A percentile compares a stretch with the other conserved stretches of the same genome.
phyloP scores from a whole-genome alignment of 1,140 invertebrate genomes.

The Caenorhabditis briggsae region DNA sequence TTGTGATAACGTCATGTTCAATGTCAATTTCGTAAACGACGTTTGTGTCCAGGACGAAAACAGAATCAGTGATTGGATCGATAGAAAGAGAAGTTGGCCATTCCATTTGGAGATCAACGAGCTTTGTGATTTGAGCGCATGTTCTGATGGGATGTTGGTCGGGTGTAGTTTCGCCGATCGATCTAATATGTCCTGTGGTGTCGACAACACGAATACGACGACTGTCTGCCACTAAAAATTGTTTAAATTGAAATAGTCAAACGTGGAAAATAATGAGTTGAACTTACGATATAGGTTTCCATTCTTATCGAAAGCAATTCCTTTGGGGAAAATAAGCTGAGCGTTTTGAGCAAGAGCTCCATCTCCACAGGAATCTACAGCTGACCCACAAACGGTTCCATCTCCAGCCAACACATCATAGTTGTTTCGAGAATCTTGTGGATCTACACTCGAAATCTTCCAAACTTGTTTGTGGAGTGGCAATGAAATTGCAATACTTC shows the following conservation, averaged over 20 bases:
- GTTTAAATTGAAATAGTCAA: not conserved
- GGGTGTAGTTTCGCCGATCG: constrained; percentile 35
- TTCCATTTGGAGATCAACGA: constrained; percentile 57
- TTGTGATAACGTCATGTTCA: constrained; percentile 17
- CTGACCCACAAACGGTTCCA: constrained; percentile 85
- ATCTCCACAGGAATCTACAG: constrained; percentile 88
- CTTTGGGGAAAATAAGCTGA: constrained; percentile 94
- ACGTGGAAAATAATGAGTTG: too few relatives aligned
- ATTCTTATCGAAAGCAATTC: constrained; percentile 78
- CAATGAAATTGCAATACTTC: constrained; percentile 65
- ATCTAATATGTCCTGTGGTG: constrained; percentile 56
- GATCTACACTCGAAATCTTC: constrained; percentile 53
- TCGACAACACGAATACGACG: constrained; percentile 62
- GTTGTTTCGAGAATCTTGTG: constrained; percentile 60
- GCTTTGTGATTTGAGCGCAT: constrained; percentile 38
- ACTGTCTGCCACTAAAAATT: constrained; percentile 65
- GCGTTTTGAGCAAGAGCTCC: constrained; percentile 90
- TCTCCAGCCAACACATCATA: constrained; percentile 86
- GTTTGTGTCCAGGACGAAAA: constrained; percentile 63
- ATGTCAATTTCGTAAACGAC: constrained; percentile 60
- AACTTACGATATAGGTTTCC: constrained; percentile 64
- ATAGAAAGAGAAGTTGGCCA: constrained; percentile 65
- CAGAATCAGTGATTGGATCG: constrained; percentile 59
- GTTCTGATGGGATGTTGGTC: constrained; percentile 56
- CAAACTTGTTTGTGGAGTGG: constrained; percentile 63